Evolutionary conservation across 2,888 invertebrate species (phyloP).

Genomic region (Oegoconia quadripuncta): DNA sequence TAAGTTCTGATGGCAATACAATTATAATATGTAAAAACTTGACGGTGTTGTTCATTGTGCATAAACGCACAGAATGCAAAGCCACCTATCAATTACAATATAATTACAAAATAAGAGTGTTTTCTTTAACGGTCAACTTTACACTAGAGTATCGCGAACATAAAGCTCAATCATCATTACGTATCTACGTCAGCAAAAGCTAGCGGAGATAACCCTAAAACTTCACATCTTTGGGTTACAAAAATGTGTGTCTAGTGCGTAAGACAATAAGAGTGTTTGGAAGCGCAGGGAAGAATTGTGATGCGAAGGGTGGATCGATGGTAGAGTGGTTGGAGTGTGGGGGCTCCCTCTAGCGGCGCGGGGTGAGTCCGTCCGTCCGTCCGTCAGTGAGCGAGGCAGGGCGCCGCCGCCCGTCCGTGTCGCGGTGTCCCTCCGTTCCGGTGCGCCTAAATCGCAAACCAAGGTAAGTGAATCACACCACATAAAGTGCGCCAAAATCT

Average conservation of each 20-base stretch:
- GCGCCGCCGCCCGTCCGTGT: constrained; percentile 47
- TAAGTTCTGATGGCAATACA: no score
- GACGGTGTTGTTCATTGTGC: no score
- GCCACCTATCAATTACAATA: constrained; percentile 12
- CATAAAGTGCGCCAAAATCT: constrained; percentile 19
- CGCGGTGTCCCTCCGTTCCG: constrained; percentile 23
- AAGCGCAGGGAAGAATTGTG: constrained; percentile 19
- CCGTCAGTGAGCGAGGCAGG: constrained; percentile 48
- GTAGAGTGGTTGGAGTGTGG: constrained; percentile 28
- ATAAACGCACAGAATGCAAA: no score
- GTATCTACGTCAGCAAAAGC: constrained; percentile 41
- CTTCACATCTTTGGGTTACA: constrained; percentile 4
- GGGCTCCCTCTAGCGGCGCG: constrained; percentile 43
- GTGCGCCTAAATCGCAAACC: no score
- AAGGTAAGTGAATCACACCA: constrained; percentile 40
- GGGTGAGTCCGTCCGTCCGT: constrained; percentile 17
- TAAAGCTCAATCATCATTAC: constrained; percentile 47
- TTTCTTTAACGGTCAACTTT: constrained; percentile 9
- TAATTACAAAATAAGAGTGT: constrained; percentile 13
- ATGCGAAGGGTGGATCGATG: constrained; percentile 65
- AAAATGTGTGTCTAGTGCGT: constrained; percentile 35
- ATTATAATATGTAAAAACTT: constrained; percentile 4
- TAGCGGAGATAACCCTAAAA: constrained; percentile 22
- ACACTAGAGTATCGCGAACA: constrained; percentile 19
- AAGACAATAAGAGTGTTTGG: constrained; percentile 16